Evolutionary conservation across 2,888 invertebrate genomes (phyloP).

Genomic region (Uloborus plumipes): DNA sequence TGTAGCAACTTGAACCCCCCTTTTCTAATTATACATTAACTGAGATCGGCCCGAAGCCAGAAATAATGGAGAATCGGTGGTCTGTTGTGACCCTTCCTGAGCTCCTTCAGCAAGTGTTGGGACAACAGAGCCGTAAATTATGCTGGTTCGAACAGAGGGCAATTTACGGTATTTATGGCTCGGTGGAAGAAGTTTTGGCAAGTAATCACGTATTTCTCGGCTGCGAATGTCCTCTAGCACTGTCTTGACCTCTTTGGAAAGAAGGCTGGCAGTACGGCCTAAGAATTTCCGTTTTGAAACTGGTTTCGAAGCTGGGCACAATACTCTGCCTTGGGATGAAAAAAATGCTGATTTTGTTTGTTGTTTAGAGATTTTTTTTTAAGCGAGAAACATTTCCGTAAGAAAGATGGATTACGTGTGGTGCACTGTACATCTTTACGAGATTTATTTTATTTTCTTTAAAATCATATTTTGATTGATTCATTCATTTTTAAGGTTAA

Average conservation of each 20-base stretch:
- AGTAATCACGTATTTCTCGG: slow-evolving; percentile 32
- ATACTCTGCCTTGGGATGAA: too few species aligned
- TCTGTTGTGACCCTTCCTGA: slow-evolving; percentile 25
- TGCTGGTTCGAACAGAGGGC: slow-evolving; percentile 38
- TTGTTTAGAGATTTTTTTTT: too few species aligned
- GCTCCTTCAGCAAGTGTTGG: slow-evolving; percentile 35
- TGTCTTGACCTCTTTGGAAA: slow-evolving; percentile 49
- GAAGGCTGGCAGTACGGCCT: neutral
- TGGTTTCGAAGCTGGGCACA: slow-evolving; percentile 19
- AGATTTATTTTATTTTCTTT: too few species aligned
- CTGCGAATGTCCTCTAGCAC: slow-evolving; percentile 32
- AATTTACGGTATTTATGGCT: slow-evolving; percentile 47
- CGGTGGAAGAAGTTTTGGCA: slow-evolving; percentile 26
- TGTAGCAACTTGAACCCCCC: slow-evolving; percentile 15
- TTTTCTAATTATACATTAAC: slow-evolving; percentile 40
- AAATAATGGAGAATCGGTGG: slow-evolving; percentile 44
- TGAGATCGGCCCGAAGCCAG: slow-evolving; percentile 6
- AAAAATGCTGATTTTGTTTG: too few species aligned
- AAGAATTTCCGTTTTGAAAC: slow-evolving; percentile 42
- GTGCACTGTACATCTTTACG: too few species aligned
- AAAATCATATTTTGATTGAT: too few species aligned
- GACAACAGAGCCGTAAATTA: slow-evolving; percentile 50
- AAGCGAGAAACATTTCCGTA: too few species aligned
- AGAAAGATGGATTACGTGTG: too few species aligned
- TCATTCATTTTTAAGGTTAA: too few species aligned